phyloP scores from a whole-genome alignment of 2,888 invertebrate species.

The Amblyteles armatorius region DNA sequence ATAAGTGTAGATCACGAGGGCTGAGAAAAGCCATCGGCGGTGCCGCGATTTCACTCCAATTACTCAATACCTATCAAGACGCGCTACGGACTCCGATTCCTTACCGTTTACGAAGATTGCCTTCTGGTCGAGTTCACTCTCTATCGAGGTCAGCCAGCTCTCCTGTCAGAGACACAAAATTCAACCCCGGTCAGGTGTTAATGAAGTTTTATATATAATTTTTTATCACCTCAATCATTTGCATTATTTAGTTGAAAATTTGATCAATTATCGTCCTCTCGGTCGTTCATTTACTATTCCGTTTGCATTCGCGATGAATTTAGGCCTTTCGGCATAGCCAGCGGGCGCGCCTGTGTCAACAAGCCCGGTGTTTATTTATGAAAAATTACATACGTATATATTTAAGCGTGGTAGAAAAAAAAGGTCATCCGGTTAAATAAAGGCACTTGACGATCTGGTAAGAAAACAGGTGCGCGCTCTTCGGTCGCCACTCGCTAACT shows the following conservation, averaged over 20 bases:
- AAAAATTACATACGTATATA: background rate
- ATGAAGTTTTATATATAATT: background rate
- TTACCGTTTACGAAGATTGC: slow-evolving; percentile 62
- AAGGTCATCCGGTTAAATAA: slow-evolving; percentile 46
- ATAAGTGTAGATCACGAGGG: slow-evolving; percentile 17
- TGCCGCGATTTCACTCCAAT: slow-evolving; percentile 43
- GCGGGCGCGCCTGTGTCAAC: background rate
- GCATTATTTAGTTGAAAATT: background rate
- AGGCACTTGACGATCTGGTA: slow-evolving; percentile 20
- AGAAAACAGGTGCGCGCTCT: slow-evolving; percentile 71
- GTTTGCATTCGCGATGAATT: background rate
- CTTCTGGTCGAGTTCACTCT: slow-evolving; percentile 55
- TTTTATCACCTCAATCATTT: background rate
- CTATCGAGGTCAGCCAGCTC: slow-evolving; percentile 58
- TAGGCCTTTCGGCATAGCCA: background rate
- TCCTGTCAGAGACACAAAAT: slow-evolving; percentile 36
- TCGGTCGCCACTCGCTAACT: slow-evolving; percentile 78
- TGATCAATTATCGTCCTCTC: background rate
- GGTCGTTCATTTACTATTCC: background rate
- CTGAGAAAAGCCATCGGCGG: slow-evolving; percentile 24
- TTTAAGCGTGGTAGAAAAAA: slow-evolving; percentile 5
- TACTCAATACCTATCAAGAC: slow-evolving; percentile 18
- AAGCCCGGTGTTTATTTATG: background rate
- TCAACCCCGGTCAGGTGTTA: slow-evolving; percentile 38
- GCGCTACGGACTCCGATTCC: slow-evolving; percentile 24